A percentile compares a stretch with the other conserved stretches of the same genome.
Evolutionary conservation across 2,113 vertebrate genomes (phyloP).

Genomic region (Plecotus auritus): DNA sequence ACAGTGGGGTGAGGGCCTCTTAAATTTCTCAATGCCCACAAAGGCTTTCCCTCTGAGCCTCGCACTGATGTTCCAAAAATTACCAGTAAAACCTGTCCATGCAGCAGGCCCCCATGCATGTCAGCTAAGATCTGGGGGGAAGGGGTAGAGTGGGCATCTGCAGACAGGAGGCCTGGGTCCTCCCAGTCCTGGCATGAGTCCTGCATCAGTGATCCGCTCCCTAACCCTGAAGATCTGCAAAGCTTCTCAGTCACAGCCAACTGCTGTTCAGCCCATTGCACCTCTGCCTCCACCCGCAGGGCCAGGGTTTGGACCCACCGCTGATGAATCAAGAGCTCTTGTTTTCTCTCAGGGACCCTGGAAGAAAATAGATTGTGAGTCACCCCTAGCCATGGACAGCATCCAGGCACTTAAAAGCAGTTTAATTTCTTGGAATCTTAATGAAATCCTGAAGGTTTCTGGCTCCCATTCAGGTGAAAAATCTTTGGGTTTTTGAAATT

Average conservation of each 20-base stretch:
- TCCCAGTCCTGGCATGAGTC: neutral
- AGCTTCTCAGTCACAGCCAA: neutral
- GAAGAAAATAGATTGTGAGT: neutral
- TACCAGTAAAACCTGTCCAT: neutral
- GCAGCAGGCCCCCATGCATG: no score
- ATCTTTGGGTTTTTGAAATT: neutral
- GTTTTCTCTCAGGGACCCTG: neutral
- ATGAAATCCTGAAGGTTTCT: neutral
- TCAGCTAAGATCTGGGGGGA: neutral
- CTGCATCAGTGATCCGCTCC: neutral
- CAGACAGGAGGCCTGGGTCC: no score
- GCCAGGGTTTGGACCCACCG: neutral
- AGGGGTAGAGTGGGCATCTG: neutral
- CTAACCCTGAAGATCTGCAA: neutral
- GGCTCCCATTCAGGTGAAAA: neutral
- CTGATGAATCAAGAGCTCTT: neutral
- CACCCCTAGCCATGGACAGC: neutral
- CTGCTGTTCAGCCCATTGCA: no score
- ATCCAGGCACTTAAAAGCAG: neutral
- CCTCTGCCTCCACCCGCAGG: neutral
- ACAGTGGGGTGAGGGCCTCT: no score
- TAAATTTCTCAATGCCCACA: neutral
- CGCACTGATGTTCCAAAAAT: neutral
- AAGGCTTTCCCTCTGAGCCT: neutral
- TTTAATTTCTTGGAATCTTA: neutral